Evolutionary conservation across 1,140 invertebrate species (phyloP).

Genomic region (Eriosoma lanigerum): DNA sequence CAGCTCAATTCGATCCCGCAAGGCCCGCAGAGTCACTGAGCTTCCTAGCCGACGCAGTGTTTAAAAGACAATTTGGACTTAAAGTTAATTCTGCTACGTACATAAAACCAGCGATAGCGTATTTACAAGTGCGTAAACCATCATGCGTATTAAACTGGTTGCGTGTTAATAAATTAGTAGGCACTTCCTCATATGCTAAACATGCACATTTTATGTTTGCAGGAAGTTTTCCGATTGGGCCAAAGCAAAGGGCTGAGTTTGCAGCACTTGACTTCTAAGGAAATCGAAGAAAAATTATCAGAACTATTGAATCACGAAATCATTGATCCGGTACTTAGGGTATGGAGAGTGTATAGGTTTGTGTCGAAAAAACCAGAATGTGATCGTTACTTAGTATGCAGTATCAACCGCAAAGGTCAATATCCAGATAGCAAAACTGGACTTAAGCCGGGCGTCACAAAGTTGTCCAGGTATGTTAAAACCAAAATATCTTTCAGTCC

Average conservation of each 20-base stretch:
- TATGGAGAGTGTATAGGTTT: conserved; percentile 71
- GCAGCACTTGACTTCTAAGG: conserved; percentile 59
- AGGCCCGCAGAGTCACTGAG: conserved; percentile 69
- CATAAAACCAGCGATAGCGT: conserved; percentile 72
- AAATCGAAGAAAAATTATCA: conserved; percentile 72
- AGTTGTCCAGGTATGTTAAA: conserved; percentile 61
- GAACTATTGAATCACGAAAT: conserved; percentile 78
- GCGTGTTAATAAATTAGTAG: too few relatives aligned
- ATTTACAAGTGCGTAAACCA: conserved; percentile 64
- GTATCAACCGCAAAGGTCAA: conserved; percentile 68
- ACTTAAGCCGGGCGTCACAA: conserved; percentile 68
- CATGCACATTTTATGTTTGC: conserved; percentile 54
- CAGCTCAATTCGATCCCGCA: conserved; percentile 69
- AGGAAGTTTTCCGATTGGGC: conserved; percentile 70
- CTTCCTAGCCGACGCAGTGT: conserved; percentile 66
- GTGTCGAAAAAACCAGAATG: conserved; percentile 69
- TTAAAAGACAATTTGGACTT: conserved; percentile 70
- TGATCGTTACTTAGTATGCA: conserved; percentile 74
- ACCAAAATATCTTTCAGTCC: neutral
- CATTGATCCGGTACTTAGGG: conserved; percentile 73
- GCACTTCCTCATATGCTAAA: neutral
- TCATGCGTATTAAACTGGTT: neutral
- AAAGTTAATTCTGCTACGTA: conserved; percentile 72
- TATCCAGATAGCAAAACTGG: conserved; percentile 59
- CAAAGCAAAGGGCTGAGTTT: conserved; percentile 67